phyloP scores from a whole-genome alignment of 35 echinoderm and acorn worm species.

The Diadema setosum region DNA sequence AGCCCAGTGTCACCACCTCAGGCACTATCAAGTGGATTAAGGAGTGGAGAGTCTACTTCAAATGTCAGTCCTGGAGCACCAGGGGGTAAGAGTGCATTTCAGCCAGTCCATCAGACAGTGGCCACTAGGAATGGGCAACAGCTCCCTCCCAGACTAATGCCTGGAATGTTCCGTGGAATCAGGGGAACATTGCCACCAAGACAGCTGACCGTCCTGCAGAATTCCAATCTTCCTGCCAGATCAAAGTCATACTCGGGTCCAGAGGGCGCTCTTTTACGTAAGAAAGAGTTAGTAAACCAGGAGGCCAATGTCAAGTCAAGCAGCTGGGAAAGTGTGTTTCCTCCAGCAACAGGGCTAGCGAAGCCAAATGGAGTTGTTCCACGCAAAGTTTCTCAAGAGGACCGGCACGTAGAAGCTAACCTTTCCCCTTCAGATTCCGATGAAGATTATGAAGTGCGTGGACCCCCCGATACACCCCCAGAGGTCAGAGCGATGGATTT shows the following conservation, averaged over 20 bases:
- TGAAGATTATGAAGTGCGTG: background rate
- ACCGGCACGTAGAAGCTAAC: background rate
- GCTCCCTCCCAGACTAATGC: background rate
- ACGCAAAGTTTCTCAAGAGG: background rate
- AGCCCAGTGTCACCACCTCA: too few species aligned
- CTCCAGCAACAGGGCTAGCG: too few species aligned
- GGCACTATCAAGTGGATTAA: too few species aligned
- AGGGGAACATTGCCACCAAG: background rate
- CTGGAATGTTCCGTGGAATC: background rate
- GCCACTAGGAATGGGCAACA: background rate
- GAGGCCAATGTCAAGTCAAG: background rate
- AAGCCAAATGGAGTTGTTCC: background rate
- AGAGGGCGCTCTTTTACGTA: too few species aligned
- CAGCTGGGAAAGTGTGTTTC: background rate
- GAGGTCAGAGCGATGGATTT: background rate
- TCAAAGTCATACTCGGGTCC: background rate
- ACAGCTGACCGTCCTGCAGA: background rate
- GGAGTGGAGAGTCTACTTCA: too few species aligned
- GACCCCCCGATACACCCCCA: constrained; percentile 8
- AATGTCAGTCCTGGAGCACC: too few species aligned
- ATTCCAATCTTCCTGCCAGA: background rate
- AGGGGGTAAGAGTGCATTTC: background rate
- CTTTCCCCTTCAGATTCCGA: background rate
- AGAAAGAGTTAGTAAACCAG: too few species aligned
- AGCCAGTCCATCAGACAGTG: background rate